Percentiles rank a stretch among this genome's conserved stretches.
These are phyloP conservation scores for human DNA, from an alignment of 2,113 vertebrate species.

Conservation along the genomic window DNA sequence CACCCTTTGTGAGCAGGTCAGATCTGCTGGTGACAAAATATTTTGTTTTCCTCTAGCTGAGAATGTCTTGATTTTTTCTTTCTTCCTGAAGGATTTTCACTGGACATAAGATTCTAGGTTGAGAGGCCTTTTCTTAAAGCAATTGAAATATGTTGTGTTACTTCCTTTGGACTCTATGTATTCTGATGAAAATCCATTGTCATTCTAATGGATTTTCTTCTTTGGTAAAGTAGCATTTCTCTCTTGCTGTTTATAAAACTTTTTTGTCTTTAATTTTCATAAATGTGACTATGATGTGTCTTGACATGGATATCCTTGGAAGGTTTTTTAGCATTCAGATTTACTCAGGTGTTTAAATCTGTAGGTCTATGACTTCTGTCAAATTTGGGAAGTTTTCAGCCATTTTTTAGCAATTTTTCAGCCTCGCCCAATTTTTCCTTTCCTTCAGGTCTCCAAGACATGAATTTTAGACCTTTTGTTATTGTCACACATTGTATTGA, in stretches of 20 bases:
- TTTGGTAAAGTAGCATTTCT: background rate
- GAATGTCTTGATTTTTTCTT: background rate
- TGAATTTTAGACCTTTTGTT: background rate
- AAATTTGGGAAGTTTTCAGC: background rate
- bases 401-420: background rate
- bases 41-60: background rate
- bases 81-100: conserved; percentile 4
- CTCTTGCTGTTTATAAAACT: background rate
- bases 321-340: background rate
- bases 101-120: background rate
- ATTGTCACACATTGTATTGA: background rate
- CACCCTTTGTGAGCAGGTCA: background rate
- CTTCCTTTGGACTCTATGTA: background rate
- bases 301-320: background rate
- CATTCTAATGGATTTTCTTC: background rate
- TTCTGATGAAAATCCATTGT: background rate
- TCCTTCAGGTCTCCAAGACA: background rate
- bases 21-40: background rate
- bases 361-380: background rate
- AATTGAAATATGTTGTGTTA: background rate
- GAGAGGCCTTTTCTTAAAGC: background rate
- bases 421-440: background rate
- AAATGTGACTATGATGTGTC: background rate
- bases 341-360: background rate
- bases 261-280: conserved; percentile 3